Evolutionary conservation across 2,113 vertebrate genomes (phyloP).

Genomic region (Nesoenas mayeri): DNA sequence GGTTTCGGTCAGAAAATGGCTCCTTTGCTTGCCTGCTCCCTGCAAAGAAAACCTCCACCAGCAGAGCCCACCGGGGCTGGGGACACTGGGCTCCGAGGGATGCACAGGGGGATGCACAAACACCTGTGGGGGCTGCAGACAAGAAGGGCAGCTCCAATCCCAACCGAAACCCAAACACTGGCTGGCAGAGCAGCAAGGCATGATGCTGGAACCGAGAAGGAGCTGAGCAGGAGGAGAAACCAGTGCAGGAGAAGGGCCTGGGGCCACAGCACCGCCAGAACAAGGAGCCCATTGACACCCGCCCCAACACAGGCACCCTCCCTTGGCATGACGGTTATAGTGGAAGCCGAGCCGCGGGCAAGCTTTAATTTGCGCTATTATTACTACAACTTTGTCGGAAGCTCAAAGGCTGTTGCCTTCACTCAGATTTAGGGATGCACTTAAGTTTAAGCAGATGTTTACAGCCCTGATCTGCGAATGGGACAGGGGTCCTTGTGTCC

Average conservation of each 20-base stretch:
- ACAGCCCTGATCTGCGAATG: background rate
- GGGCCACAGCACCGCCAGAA: background rate
- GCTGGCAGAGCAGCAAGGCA: background rate
- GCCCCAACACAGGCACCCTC: background rate
- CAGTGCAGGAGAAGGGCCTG: accelerated
- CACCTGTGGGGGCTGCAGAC: background rate
- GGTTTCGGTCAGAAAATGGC: background rate
- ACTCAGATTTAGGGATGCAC: background rate
- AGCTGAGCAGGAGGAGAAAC: background rate
- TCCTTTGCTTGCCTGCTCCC: background rate
- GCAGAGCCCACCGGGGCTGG: background rate
- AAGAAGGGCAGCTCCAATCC: background rate
- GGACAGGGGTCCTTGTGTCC: background rate
- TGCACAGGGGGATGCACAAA: background rate
- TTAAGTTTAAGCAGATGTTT: background rate
- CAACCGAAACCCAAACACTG: background rate
- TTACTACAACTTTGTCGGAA: background rate
- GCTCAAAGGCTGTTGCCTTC: background rate
- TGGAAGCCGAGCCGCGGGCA: background rate
- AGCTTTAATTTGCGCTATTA: background rate
- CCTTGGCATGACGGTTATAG: background rate
- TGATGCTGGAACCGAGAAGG: background rate
- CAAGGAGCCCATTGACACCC: conserved; percentile 6
- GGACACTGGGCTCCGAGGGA: background rate
- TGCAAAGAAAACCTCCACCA: background rate